Evolutionary conservation across 2,113 vertebrate genomes (phyloP).

Genomic region (Cyphomyrus discorhynchus): DNA sequence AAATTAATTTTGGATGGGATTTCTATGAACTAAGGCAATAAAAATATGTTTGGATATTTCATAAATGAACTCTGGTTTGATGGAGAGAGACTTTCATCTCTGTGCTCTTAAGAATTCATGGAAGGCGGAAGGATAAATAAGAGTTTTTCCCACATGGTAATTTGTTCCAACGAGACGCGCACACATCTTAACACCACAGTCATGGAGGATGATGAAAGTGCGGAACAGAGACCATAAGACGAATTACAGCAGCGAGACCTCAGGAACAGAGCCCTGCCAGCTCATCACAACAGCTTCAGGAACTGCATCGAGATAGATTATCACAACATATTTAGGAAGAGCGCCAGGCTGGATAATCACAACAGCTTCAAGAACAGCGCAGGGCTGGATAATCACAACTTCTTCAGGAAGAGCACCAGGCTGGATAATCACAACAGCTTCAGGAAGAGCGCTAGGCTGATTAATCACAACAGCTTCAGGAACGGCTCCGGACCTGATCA

Average conservation of each 20-base stretch:
- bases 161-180: conserved; percentile 8
- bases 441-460: no score
- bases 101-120: not conserved
- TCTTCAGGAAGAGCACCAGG: not conserved
- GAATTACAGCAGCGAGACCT: not conserved
- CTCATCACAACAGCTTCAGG: not conserved
- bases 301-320: not conserved
- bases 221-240: not conserved
- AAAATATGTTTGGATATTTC: not conserved
- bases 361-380: not conserved
- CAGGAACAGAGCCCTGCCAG: not conserved
- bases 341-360: not conserved
- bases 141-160: conserved; percentile 7
- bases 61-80: not conserved
- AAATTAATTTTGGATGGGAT: not conserved
- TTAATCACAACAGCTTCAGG: no score
- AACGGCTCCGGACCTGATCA: not conserved
- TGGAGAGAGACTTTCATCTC: conserved; percentile 1
- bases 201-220: conserved; percentile 9
- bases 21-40: not conserved
- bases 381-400: not conserved
- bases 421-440: not conserved
- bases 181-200: conserved; percentile 12
- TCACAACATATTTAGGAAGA: not conserved
- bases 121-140: not conserved